Conservation (phyloP, 2,797 vertebrate species). For the Scolopax rusticola region DNA sequence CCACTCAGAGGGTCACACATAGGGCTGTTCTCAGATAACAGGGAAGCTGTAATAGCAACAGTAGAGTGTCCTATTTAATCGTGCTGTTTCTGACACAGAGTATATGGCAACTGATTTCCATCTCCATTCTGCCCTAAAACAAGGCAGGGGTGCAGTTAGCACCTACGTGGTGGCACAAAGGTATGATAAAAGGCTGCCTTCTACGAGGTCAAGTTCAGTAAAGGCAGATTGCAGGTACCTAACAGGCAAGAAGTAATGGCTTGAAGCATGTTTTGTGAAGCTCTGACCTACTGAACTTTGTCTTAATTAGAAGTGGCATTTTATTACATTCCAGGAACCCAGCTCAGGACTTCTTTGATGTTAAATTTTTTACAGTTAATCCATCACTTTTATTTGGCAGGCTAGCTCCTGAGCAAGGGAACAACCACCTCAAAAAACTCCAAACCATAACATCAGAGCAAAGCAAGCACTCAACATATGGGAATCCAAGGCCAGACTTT, state of each 20-base stretch:
- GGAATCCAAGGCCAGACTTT: background rate
- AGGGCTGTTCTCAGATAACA: background rate
- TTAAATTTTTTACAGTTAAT: background rate
- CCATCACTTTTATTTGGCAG: background rate
- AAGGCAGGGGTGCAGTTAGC: background rate
- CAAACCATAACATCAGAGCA: background rate
- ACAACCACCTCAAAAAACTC: background rate
- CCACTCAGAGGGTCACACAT: rapidly evolving
- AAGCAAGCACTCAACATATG: background rate
- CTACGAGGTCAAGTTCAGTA: background rate
- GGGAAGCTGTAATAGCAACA: background rate
- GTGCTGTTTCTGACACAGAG: background rate
- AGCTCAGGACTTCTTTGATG: background rate
- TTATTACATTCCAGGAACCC: background rate
- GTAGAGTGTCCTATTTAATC: background rate
- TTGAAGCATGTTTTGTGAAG: background rate
- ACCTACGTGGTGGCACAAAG: background rate
- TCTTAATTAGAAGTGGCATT: background rate
- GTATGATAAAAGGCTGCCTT: background rate
- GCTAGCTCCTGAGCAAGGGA: background rate
- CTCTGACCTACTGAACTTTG: background rate
- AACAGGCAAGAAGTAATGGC: background rate
- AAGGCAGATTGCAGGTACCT: background rate
- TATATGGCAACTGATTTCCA: background rate
- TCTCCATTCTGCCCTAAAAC: background rate